A percentile compares a stretch with the other conserved stretches of the same genome.
Evolutionary conservation across 64 coral and sea anemone genomes (phyloP).

Genomic region (Dendronephthya gigantea): DNA sequence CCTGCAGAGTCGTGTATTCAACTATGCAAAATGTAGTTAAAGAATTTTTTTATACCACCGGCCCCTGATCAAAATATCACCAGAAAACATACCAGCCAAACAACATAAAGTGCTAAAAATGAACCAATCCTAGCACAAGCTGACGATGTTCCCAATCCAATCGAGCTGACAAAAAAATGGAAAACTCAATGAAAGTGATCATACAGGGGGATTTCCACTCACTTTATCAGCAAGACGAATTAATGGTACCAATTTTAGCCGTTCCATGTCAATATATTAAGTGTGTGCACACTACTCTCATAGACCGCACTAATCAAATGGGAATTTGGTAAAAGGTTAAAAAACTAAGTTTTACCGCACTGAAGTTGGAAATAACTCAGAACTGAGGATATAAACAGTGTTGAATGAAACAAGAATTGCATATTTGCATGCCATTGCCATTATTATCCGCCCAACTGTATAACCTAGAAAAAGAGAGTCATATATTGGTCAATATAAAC

Average conservation of each 20-base stretch:
- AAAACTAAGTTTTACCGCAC: background rate
- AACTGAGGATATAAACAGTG: conserved; percentile 6
- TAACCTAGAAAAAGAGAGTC: background rate
- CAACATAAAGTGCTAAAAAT: conserved; percentile 44
- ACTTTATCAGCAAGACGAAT: too few species aligned
- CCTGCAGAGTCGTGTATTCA: too few species aligned
- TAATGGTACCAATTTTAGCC: too few species aligned
- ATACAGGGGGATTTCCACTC: too few species aligned
- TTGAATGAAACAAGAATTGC: conserved; percentile 8
- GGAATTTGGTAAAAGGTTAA: too few species aligned
- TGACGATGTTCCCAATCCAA: conserved; percentile 55
- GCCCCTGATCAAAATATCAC: background rate
- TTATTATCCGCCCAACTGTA: background rate
- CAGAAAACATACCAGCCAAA: conserved; percentile 42
- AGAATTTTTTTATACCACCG: background rate
- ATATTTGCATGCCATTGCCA: background rate
- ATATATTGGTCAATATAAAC: too few species aligned
- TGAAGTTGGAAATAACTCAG: background rate
- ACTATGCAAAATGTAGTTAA: too few species aligned
- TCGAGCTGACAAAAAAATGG: conserved; percentile 30
- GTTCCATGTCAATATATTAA: background rate
- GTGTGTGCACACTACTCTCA: too few species aligned
- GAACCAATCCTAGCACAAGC: conserved; percentile 46
- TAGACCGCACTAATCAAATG: too few species aligned
- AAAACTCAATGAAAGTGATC: background rate